phyloP scores from a whole-genome alignment of 2,113 vertebrate species.

The Micromys minutus region DNA sequence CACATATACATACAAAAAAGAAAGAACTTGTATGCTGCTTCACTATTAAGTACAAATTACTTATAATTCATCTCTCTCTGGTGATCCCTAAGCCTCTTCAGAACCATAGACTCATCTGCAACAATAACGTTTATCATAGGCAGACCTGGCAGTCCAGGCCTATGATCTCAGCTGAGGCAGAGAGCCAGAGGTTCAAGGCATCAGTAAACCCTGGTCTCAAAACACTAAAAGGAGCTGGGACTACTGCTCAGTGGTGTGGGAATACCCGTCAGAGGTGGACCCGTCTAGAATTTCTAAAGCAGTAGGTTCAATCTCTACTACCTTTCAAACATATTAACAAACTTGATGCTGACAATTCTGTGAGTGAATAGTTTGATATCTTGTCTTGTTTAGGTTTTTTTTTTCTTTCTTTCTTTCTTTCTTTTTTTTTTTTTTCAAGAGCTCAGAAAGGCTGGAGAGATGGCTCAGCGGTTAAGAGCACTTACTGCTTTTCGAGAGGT shows the following conservation, averaged over 20 bases:
- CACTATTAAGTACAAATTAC: background rate
- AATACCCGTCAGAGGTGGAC: too few species aligned
- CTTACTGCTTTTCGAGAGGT: too few species aligned
- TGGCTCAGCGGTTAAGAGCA: too few species aligned
- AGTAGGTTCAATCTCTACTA: background rate
- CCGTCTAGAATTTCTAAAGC: background rate
- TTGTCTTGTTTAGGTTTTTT: background rate
- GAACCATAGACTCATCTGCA: conserved; percentile 45
- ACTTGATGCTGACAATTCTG: conserved; percentile 42
- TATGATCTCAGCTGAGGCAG: background rate
- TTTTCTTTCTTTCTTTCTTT: background rate
- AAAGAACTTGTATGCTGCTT: background rate
- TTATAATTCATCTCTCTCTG: conserved; percentile 31
- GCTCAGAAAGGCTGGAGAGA: background rate
- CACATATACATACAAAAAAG: background rate
- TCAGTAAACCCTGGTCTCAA: background rate
- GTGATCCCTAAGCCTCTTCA: background rate
- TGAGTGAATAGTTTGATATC: conserved; percentile 26
- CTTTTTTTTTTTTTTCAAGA: background rate
- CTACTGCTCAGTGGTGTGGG: background rate
- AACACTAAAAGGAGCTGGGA: background rate
- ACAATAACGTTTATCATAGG: background rate
- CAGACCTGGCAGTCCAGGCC: background rate
- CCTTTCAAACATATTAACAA: conserved; percentile 37
- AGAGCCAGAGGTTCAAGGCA: background rate